Base-by-base conservation (phyloP, 2,888 invertebrate genomes). In the Leptodirus hochenwartii region DNA sequence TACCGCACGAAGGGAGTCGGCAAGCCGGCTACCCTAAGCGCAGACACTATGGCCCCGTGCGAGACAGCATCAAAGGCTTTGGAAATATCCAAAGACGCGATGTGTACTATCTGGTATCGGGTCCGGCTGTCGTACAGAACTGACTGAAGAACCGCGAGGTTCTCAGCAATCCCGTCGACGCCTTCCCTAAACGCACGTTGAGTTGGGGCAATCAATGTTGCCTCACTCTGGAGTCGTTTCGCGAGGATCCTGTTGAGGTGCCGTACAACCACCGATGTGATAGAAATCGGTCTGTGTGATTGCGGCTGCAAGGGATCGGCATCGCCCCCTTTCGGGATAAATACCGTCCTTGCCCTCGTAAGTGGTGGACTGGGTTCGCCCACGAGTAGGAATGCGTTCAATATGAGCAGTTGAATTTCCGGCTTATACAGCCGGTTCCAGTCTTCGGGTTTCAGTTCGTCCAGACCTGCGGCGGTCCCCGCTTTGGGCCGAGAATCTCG, bases 121-220 rank as follows among this genome's bases (percentile, higher is more conserved):
- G 20, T n/a, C n/a, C 20, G 8, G 8, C n/a, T n/a, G 8, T 8
- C n/a, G 8, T n/a, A 9, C 20, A 20, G 20, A n/a, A 20, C n/a
- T 8, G 20, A 9, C 8, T 20, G 8, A n/a, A 20, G n/a, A n/a
- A 20, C 20, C 8, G 20, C n/a, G 8, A 20, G 8, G 17, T 47
- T 47, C 22, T 47, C 44, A 13, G 46, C 33, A 4, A 41, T 41
- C 24, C 47, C 47, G 30, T 48, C 47, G 12, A 41, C 41, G 27
- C 36, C n/a, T n/a, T n/a, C 28, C 24, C 44, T 29, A 17, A 41
- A 39, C 4, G 27, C 36, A 9, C 37, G 6, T 35, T 42, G 41
- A 2, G 36, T 10, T 2, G 16, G 29, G 20, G 34, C 33, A 1
- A 31, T 3, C 20, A 20, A 20, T 20, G 8, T 20, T 20, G 20